A percentile compares a stretch with the other conserved stretches of the same genome.
These are phyloP conservation scores for Podarcis lilfordi DNA, from an alignment of 2,797 vertebrate genomes.

Conservation along the genomic window DNA sequence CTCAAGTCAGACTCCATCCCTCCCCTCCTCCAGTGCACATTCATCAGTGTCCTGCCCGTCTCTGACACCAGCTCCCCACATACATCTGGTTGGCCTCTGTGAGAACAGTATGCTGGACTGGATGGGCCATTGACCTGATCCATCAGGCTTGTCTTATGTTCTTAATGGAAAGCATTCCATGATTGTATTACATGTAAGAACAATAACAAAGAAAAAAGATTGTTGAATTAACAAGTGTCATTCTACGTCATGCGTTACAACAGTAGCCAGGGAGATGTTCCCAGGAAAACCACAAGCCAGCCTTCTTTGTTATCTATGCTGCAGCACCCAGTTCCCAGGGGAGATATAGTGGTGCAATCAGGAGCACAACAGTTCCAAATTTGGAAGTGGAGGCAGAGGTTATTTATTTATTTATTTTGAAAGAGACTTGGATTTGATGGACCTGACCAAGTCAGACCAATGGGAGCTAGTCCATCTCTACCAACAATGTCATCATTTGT, in stretches of 20 bases:
- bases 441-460: neutral
- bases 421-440: neutral
- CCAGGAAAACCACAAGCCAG: neutral
- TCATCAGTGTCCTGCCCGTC: too few species aligned
- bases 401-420: too few species aligned
- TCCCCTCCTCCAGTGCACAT: too few species aligned
- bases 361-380: neutral
- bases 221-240: neutral
- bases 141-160: too few species aligned
- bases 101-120: too few species aligned
- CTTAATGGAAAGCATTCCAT: too few species aligned
- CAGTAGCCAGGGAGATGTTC: neutral
- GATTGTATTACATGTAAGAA: too few species aligned
- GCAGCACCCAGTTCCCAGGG: neutral
- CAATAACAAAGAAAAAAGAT: neutral
- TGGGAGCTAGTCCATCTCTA: neutral
- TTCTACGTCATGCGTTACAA: neutral
- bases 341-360: neutral
- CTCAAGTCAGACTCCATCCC: too few species aligned
- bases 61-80: too few species aligned
- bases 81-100: too few species aligned
- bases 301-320: neutral
- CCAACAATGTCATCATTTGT: neutral
- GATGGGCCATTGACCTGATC: too few species aligned
- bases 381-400: neutral